These are phyloP conservation scores for Phyllopteryx taeniolatus DNA, from an alignment of 2,113 vertebrate species.

Conservation along the genomic window DNA sequence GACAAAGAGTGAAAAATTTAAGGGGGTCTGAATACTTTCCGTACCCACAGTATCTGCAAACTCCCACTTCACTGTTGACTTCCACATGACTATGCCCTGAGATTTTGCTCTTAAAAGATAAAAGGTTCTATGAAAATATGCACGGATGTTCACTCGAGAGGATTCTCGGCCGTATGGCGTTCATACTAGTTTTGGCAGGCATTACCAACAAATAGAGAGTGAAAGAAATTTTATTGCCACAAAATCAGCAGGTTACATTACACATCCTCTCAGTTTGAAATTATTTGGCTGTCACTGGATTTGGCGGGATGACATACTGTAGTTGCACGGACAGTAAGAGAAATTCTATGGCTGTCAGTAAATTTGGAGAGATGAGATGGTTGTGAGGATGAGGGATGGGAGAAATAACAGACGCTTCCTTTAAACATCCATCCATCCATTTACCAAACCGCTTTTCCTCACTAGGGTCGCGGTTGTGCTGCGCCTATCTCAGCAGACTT, in stretches of 20 bases:
- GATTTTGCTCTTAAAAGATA: slow-evolving; percentile 10
- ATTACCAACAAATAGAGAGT: slow-evolving; percentile 17
- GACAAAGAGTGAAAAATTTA: no score
- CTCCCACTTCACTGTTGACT: slow-evolving; percentile 6
- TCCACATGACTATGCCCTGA: slow-evolving; percentile 1
- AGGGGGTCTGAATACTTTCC: no score
- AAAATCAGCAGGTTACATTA: slow-evolving; percentile 51
- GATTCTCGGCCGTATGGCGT: slow-evolving; percentile 37
- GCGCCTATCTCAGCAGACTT: no score
- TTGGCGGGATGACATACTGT: slow-evolving; percentile 34
- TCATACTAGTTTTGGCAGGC: slow-evolving; percentile 54
- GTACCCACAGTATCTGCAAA: not conserved
- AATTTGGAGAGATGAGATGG: slow-evolving; percentile 16
- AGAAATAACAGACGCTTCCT: slow-evolving; percentile 35
- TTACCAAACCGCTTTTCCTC: no score
- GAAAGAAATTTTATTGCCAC: slow-evolving; percentile 49
- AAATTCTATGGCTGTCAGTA: no score
- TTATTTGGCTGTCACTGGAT: slow-evolving; percentile 41
- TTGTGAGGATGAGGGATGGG: slow-evolving; percentile 32
- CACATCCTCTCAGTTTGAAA: slow-evolving; percentile 56
- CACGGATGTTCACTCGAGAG: slow-evolving; percentile 29
- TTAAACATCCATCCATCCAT: not conserved
- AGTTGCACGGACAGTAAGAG: not conserved
- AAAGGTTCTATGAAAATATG: slow-evolving; percentile 31
- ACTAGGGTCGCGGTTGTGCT: no score